A percentile compares a stretch with the other conserved stretches of the same genome.
These are phyloP conservation scores for Erythrocercus mccallii DNA, from an alignment of 2,113 vertebrate genomes.

Conservation along the genomic window DNA sequence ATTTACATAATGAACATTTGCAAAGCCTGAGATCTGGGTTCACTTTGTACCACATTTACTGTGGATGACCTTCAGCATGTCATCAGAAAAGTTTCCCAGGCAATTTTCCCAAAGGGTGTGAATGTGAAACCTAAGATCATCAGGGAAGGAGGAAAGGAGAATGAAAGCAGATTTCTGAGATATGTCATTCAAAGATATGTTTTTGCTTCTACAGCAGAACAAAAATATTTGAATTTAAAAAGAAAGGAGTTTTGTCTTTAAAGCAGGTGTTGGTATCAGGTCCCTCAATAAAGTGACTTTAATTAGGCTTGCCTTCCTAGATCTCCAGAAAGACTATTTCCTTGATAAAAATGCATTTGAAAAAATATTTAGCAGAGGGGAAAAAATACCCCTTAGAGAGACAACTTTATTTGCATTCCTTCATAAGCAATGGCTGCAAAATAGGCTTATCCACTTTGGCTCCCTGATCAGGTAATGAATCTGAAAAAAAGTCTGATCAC, in stretches of 20 bases:
- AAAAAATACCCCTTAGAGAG: neutral
- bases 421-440: neutral
- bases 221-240: neutral
- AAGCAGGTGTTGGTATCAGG: neutral
- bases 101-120: constrained; percentile 43
- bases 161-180: neutral
- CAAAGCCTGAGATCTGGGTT: constrained; percentile 50
- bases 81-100: constrained; percentile 48
- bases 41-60: constrained; percentile 23
- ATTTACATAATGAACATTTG: constrained; percentile 71
- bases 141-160: neutral
- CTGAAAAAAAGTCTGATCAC: neutral
- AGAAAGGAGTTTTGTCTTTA: neutral
- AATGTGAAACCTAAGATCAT: neutral
- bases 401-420: neutral
- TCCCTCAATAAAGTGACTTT: neutral
- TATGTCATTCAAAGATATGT: neutral
- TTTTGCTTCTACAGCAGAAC: neutral
- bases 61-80: constrained; percentile 55
- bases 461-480: neutral
- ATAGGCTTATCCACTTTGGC: neutral
- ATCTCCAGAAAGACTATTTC: neutral
- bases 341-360: neutral
- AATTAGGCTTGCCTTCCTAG: neutral
- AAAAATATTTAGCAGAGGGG: neutral